A percentile compares a stretch with the other conserved stretches of the same genome.
phyloP scores from a whole-genome alignment of 2,113 vertebrate genomes.

The Felis catus region F.catus_Fca126_mat1.0 CM031413.1:42305501-42306000 shows the following conservation, averaged over 20 bases:
- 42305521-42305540: conserved; percentile 28
- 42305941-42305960: neutral
- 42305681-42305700: fast-evolving
- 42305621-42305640: conserved; percentile 44
- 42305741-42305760: neutral
- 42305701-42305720: neutral
- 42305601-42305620: conserved; percentile 34
- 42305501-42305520: neutral
- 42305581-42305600: conserved; percentile 67
- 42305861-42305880: neutral
- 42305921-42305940: neutral
- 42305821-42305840: neutral
- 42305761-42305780: neutral
- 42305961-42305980: neutral
- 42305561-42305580: conserved; percentile 60
- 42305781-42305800: neutral
- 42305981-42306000: neutral
- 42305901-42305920: neutral
- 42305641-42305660: conserved; percentile 26
- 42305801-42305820: neutral
- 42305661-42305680: neutral
- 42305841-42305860: neutral
- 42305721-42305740: neutral
- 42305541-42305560: conserved; percentile 30
- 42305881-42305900: neutral